Evolutionary conservation across 2,113 vertebrate species (phyloP), one percentile per base, ranked within the genome.

Genomic region (Sinosuthora webbiana): DNA sequence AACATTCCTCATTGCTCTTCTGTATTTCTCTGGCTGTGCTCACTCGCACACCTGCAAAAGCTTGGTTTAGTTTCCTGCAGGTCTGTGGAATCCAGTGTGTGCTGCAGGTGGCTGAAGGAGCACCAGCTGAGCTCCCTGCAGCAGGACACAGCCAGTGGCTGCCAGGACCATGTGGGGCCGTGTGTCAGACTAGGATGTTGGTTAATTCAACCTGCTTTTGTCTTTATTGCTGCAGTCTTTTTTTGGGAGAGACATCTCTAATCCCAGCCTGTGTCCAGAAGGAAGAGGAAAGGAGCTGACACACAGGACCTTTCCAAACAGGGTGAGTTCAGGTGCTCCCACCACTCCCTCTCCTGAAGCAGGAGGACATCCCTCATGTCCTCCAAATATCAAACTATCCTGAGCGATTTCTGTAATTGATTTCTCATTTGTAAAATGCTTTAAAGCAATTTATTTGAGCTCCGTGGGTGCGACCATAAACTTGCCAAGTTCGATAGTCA

Each of bases 81-180:
- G 15, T 49, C 6, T 27, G 21, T 85, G 62, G 44, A 67, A 68
- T 82, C 41, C 53, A 15, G 0, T 37, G 79, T 0, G 0, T 44
- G 41, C 79, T 79, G 56, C 45, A 30, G 11, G 33, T 62, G 56
- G 45, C 60, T 85, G 4, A 3, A 24, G 59, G 45, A 55, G 69
- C 42, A 6, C 0, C 6, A 78, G 25, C 64, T 41, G 73, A 74
- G 81, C 52, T 62, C 64, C 2, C 45, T 28, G 41, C 79, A 64
- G 41, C 28, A 42, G 74, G 27, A 24, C 20, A 5, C 42, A 63
- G 64, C 3, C 1, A 16, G 53, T 2, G 68, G 56, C 49, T 83
- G 71, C 41, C 59, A 79, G 76, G 49, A 15, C 5, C 1, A 3
- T 7, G 55, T n/a, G 45, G 25, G 60, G 37, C 47, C 31, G 1